Evolutionary conservation across 2,797 vertebrate genomes (phyloP).

Genomic region (Alcedo atthis): DNA sequence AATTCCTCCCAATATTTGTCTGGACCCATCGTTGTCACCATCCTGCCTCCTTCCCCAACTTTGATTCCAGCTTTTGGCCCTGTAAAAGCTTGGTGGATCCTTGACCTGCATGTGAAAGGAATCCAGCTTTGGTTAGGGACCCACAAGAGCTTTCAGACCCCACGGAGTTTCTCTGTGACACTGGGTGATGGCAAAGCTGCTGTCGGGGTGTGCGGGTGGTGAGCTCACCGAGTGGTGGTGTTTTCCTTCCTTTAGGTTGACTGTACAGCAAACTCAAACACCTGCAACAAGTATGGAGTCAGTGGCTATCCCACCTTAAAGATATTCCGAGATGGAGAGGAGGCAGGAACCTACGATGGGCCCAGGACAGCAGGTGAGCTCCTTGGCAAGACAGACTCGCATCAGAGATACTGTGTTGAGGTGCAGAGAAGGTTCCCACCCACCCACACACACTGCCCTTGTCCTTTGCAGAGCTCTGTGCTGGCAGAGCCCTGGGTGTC

Average conservation of each 20-base stretch:
- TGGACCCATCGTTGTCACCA: accelerated
- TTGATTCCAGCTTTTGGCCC: background rate
- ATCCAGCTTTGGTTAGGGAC: background rate
- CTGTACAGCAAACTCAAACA: conserved; percentile 90
- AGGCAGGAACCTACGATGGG: conserved; percentile 92
- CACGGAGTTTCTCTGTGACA: background rate
- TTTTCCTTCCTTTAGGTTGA: conserved; percentile 84
- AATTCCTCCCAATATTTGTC: background rate
- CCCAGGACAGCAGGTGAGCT: conserved; percentile 90
- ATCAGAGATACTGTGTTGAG: background rate
- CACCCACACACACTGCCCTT: background rate
- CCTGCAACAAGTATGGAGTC: conserved; percentile 95
- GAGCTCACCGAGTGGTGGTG: background rate
- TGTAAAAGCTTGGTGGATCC: background rate
- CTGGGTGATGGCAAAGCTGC: accelerated
- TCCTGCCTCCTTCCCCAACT: background rate
- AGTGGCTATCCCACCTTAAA: conserved; percentile 97
- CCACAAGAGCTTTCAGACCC: background rate
- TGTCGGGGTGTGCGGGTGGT: accelerated
- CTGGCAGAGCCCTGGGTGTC: background rate
- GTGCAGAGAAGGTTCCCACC: background rate
- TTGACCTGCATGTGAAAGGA: background rate
- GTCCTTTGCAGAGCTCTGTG: background rate
- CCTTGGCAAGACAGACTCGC: accelerated
- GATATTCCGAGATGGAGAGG: conserved; percentile 95